Base-by-base conservation (phyloP, 2,888 invertebrate genomes). In the Heliconius aoede region DNA sequence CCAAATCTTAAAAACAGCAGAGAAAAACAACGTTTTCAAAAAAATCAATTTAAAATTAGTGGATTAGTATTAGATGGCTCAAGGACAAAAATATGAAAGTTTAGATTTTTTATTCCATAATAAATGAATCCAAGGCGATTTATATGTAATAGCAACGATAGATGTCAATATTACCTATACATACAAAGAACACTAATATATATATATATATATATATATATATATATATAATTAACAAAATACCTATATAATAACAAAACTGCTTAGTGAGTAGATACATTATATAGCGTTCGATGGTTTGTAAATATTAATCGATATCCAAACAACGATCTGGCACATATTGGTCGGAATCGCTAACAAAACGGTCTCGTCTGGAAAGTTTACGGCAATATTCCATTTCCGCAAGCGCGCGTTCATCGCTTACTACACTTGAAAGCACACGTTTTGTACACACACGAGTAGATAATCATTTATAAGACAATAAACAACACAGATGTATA, bases 331-430 rank as follows among this genome's bases (percentile, higher is more conserved):
- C 73, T 72, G 65, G 62, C 71, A 76, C 78, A 79, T 77, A 80
- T 80, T 79, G 77, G 77, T 76, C 77, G 18, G 74, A 78, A 81
- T 80, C 78, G 74, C 36, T 60, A 61, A 74, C 73, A 72, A 74
- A 81, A 78, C 76, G 78, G 79, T 76, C 65, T 77, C 80, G 85
- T 87, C 86, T 86, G 84, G 84, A 85, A 86, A 87, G 84, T 86
- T 85, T 80, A 80, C 82, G 82, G 82, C 84, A 85, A 86, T 86
- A 85, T 84, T 85, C 83, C 82, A 84, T 86, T 88, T 87, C 86
- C 86, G 84, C 79, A 81, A 82, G 82, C 78, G 83, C 82, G 80
- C 68, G 72, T 76, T 77, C 80, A 80, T 74, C 77, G 73, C 75
- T 67, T 71, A 32, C 58, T 67, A 76, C 76, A 80, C 79, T 77